Base-by-base conservation (phyloP, 2,888 invertebrate genomes). In the Caradrina clavipalpis region DNA sequence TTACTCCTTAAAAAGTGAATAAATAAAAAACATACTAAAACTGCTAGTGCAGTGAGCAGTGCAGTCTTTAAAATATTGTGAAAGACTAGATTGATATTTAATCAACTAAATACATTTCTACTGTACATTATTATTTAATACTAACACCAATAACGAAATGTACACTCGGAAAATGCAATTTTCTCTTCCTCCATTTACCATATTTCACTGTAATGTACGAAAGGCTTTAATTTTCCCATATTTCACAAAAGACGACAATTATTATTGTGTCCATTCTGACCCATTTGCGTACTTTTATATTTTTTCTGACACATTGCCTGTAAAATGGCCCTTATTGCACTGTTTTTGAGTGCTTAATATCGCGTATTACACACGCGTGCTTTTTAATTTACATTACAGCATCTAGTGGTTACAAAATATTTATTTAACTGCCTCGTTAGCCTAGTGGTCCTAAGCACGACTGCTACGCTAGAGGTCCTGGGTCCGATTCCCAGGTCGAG, bases 241-340 rank as follows among this genome's bases (percentile, higher is more conserved):
- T 54, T 73, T 69, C 47, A 73, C 21, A 64, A 47, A 17, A 64
- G 26, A 21, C 53, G 65, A 64, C 26, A 21, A 47, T 69, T 64
- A 54, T 69, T 64, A 47, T 54, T 64, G 26, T 62, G 22, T 11
- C 61, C 53, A 39, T 64, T 69, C 17, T 13, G 60, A 21, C 10
- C 22, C 35, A 26, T 51, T 55, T 22, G 17, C 10, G 31, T 13
- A n/a, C 22, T 47, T 53, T 63, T 15, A 21, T n/a, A 13, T 21
- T 21, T 67, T 53, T 45, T 45, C 2, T 11, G 13, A 45, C 17
- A 45, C 39, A 1, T 11, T 17, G 45, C 10, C 19, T 8, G 49
- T 19, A 45, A 45, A 45, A 45, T 45, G 6, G 45, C 45, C 17
- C 45, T 45, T 45, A 45, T 45, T 45, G 17, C 45, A 17, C 17